Percentiles rank a stretch among this genome's conserved stretches.
Conservation (phyloP, 2,113 vertebrate species). For the Pogonocichla stellata region DNA sequence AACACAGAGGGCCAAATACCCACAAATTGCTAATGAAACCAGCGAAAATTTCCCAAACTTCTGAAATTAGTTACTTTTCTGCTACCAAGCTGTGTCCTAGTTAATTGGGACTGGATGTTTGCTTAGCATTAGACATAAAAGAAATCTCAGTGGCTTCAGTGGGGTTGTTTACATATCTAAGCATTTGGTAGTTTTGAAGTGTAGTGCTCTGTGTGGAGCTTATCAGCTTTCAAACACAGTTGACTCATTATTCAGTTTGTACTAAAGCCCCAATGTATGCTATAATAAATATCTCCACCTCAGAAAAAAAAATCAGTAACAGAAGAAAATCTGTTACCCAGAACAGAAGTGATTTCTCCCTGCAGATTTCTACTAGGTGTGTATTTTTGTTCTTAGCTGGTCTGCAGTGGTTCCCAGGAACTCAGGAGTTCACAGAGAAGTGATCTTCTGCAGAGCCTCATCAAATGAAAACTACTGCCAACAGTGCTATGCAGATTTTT, state of each 20-base stretch:
- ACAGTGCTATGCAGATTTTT: not conserved
- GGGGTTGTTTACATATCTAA: not conserved
- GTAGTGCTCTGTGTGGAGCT: not conserved
- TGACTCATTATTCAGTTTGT: not conserved
- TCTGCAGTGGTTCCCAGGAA: not conserved
- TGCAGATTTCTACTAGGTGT: not conserved
- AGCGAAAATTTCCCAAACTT: not conserved
- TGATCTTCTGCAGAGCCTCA: not conserved
- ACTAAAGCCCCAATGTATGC: not conserved
- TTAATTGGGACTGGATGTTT: not conserved
- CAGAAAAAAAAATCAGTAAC: not conserved
- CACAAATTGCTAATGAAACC: not conserved
- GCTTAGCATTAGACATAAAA: not conserved
- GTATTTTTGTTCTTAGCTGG: not conserved
- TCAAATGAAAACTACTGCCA: not conserved
- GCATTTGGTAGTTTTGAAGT: not conserved
- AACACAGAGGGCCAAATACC: not conserved
- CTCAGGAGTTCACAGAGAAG: not conserved
- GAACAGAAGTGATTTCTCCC: not conserved
- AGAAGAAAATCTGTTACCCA: not conserved
- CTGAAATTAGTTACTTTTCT: not conserved
- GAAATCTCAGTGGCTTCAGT: not conserved
- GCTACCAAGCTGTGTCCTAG: not conserved
- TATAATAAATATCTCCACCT: not conserved
- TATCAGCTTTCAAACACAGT: not conserved